Conservation (phyloP, 2,797 vertebrate species). For the Enteromius unitaeniatus region DNA sequence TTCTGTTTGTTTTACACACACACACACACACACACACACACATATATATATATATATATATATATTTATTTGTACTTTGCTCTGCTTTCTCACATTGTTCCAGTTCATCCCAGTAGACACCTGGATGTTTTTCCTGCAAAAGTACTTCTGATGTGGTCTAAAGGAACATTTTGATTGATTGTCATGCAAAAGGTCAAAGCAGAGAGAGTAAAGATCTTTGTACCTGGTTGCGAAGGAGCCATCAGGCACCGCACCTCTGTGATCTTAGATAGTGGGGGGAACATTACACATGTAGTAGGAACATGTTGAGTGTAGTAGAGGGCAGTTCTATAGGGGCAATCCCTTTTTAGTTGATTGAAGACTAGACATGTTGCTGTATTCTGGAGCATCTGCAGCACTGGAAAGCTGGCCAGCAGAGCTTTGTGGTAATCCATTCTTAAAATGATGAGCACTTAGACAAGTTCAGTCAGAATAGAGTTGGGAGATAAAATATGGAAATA, state of each 20-base stretch:
- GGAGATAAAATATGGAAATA: neutral
- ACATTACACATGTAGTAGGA: neutral
- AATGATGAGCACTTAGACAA: neutral
- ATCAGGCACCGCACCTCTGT: neutral
- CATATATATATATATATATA: too few species aligned
- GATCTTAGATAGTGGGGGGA: neutral
- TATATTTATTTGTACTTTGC: neutral
- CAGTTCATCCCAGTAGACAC: neutral
- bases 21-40: too few species aligned
- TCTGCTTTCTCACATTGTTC: neutral
- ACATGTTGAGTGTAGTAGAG: neutral
- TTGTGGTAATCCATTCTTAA: neutral
- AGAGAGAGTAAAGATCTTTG: neutral
- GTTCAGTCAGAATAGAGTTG: neutral
- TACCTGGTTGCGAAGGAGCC: neutral
- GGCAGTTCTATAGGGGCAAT: neutral
- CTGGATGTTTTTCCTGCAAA: neutral
- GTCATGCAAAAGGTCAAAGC: neutral
- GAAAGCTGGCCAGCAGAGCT: neutral
- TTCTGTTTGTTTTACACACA: neutral
- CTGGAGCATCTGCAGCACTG: neutral
- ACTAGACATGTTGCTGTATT: neutral
- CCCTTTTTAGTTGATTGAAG: neutral
- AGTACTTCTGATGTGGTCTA: neutral
- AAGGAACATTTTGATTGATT: neutral